phyloP scores from a whole-genome alignment of 1,140 invertebrate genomes.

The Latrodectus geometricus region DNA sequence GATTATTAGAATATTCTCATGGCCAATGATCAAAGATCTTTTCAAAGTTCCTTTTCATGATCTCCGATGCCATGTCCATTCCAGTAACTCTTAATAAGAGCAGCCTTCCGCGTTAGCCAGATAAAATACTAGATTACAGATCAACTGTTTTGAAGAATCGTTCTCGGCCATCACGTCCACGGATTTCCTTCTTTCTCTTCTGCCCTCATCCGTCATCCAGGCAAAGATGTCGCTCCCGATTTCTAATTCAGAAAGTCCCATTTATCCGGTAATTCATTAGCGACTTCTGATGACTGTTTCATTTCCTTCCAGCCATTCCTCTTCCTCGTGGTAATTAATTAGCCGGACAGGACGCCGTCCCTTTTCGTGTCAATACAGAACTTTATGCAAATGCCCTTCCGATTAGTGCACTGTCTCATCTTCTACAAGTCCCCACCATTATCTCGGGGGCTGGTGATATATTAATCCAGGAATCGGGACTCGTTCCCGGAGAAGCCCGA shows the following conservation, averaged over 20 bases:
- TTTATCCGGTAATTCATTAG: not conserved
- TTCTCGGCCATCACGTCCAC: not conserved
- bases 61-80: too few species aligned
- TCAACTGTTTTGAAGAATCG: too few species aligned
- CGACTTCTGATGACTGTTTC: conserved; percentile 1
- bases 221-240: not conserved
- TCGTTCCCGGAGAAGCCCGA: not conserved
- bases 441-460: not conserved
- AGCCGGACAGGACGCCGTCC: not conserved
- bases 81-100: too few species aligned
- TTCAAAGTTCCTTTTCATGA: too few species aligned
- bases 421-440: not conserved
- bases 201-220: not conserved
- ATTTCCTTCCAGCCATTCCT: not conserved
- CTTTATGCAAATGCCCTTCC: conserved; percentile 22
- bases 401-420: conserved; percentile 4
- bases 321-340: not conserved
- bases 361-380: conserved; percentile 16
- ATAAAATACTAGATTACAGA: too few species aligned
- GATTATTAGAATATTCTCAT: too few species aligned
- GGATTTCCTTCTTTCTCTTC: not conserved
- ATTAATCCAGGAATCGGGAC: not conserved
- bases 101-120: too few species aligned
- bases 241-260: not conserved
- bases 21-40: too few species aligned